Conservation (phyloP, 2,888 invertebrate genomes). For the Callyntrura guangdongensis region DNA sequence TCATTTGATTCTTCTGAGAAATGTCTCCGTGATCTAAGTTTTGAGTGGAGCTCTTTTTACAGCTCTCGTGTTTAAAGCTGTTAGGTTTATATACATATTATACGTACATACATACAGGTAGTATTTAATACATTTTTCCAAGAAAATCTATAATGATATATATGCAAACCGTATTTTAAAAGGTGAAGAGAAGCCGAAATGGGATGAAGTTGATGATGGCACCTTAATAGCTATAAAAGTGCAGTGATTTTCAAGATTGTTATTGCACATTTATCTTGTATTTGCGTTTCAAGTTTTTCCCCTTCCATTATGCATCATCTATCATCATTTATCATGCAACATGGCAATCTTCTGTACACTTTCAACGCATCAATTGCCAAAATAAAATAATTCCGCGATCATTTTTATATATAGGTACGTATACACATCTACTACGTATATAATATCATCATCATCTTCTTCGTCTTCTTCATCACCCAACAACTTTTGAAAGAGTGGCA, state of each 20-base stretch:
- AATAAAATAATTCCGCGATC: constrained; percentile 37
- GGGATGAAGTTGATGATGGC: constrained; percentile 52
- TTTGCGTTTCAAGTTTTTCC: constrained; percentile 50
- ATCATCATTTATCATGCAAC: constrained; percentile 58
- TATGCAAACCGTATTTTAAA: background rate
- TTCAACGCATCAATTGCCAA: constrained; percentile 54
- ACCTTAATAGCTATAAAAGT: constrained; percentile 44
- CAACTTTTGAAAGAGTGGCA: constrained; percentile 47
- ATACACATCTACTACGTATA: background rate
- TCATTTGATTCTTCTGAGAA: constrained; percentile 1
- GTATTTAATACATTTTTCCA: background rate
- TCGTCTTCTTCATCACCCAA: constrained; percentile 13
- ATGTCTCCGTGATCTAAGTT: background rate
- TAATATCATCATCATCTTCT: constrained; percentile 17
- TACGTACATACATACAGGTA: background rate
- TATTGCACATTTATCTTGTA: constrained; percentile 47
- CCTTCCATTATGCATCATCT: constrained; percentile 42
- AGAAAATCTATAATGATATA: constrained; percentile 2
- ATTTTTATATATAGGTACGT: background rate
- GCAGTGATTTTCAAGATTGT: constrained; percentile 60
- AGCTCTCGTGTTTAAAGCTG: background rate
- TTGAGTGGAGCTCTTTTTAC: background rate
- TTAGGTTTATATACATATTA: constrained; percentile 5
- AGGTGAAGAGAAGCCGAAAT: constrained; percentile 33
- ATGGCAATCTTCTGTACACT: constrained; percentile 16